These are phyloP conservation scores for Aix galericulata DNA, from an alignment of 2,113 vertebrate species.

Conservation along the genomic window DNA sequence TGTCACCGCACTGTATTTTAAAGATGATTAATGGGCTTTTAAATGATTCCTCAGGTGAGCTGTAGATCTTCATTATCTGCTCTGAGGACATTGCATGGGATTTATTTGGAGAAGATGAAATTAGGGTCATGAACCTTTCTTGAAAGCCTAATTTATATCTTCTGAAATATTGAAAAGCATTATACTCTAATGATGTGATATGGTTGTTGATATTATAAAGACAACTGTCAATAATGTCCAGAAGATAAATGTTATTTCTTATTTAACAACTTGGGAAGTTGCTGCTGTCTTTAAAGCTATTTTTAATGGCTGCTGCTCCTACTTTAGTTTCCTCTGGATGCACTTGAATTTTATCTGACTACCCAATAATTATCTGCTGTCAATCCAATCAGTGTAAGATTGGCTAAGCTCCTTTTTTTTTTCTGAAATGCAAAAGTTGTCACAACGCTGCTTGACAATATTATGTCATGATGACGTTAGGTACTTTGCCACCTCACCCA, in stretches of 20 bases:
- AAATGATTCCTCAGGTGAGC: conserved; percentile 70
- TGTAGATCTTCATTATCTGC: conserved; percentile 65
- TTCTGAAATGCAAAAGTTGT: conserved; percentile 42
- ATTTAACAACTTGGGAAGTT: conserved; percentile 35
- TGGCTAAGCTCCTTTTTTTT: conserved; percentile 48
- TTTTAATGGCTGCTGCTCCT: conserved; percentile 32
- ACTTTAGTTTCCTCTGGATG: conserved; percentile 46
- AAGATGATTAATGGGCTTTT: conserved; percentile 76
- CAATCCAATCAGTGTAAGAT: conserved; percentile 48
- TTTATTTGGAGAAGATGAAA: conserved; percentile 68
- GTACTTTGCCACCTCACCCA: conserved; percentile 60
- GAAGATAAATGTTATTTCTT: conserved; percentile 45
- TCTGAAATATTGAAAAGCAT: conserved; percentile 39
- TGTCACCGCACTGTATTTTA: conserved; percentile 63
- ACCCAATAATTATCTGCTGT: conserved; percentile 59
- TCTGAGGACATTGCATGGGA: conserved; percentile 17
- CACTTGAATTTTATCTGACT: conserved; percentile 54
- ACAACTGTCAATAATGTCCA: conserved; percentile 20
- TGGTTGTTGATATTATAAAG: conserved; percentile 40
- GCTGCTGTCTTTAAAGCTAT: conserved; percentile 49
- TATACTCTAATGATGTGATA: conserved; percentile 20
- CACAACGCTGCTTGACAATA: conserved; percentile 52
- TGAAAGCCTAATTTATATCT: conserved; percentile 55
- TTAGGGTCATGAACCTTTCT: conserved; percentile 54
- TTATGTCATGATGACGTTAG: conserved; percentile 60